Conservation (phyloP, 2,888 invertebrate genomes). For the Phyllotreta striolata region DNA sequence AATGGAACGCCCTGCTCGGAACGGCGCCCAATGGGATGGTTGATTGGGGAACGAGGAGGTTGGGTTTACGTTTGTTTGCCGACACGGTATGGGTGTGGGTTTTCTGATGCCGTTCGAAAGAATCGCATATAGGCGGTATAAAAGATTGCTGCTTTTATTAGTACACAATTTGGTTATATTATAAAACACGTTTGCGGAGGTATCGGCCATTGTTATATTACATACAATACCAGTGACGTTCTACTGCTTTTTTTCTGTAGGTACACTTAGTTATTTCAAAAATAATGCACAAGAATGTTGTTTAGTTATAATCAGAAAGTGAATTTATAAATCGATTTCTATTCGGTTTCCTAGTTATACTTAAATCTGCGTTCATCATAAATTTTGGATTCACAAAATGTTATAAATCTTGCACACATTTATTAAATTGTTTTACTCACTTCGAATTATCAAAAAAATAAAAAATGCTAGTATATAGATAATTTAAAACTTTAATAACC, state of each 20-base stretch:
- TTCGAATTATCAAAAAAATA: not conserved
- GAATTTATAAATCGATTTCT: too few relatives aligned
- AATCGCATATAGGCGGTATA: conserved; percentile 39
- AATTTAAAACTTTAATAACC: too few relatives aligned
- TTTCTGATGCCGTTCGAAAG: too few relatives aligned
- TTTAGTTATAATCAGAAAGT: too few relatives aligned
- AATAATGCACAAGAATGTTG: too few relatives aligned
- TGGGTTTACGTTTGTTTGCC: conserved; percentile 48
- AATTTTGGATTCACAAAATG: too few relatives aligned
- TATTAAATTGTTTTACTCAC: not conserved
- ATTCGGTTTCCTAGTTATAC: not conserved
- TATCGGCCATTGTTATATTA: conserved; percentile 40
- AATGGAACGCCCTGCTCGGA: conserved; percentile 44
- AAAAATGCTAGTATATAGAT: too few relatives aligned
- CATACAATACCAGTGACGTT: conserved; percentile 10
- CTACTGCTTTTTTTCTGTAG: not conserved
- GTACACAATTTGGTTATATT: conserved; percentile 44
- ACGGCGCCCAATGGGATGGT: conserved; percentile 39
- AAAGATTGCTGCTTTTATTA: conserved; percentile 47
- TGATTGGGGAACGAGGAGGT: conserved; percentile 32
- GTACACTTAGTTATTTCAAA: too few relatives aligned
- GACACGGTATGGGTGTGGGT: conserved; percentile 46
- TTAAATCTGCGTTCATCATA: too few relatives aligned
- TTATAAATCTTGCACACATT: not conserved
- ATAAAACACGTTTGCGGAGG: conserved; percentile 38